Conservation (phyloP, 1,140 invertebrate genomes). For the Mactra quadrangularis region DNA sequence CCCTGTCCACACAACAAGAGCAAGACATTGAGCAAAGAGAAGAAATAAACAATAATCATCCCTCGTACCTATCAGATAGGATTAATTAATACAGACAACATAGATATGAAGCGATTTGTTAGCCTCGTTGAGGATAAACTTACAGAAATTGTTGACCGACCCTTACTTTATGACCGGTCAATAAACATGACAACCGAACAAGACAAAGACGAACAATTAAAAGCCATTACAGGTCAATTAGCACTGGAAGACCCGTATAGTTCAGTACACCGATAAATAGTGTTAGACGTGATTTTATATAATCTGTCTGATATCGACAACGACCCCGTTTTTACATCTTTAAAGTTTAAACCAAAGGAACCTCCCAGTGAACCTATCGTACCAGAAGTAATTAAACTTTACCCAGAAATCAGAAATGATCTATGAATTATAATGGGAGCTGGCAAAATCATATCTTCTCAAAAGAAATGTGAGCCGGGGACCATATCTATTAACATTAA, state of each 20-base stretch:
- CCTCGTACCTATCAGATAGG: conserved; percentile 24
- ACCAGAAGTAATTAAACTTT: no score
- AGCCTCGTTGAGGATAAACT: neutral
- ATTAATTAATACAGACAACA: conserved; percentile 44
- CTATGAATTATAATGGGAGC: no score
- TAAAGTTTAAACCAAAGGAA: no score
- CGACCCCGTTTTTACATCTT: no score
- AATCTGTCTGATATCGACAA: conserved; percentile 40
- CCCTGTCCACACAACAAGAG: neutral
- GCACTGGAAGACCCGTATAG: neutral
- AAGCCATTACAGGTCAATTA: conserved; percentile 16
- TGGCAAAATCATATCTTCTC: no score
- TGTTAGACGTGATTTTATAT: conserved; percentile 56
- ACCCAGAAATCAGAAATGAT: no score
- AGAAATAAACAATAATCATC: conserved; percentile 12
- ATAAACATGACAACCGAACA: conserved; percentile 48
- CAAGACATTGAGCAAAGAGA: neutral
- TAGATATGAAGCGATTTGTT: conserved; percentile 20
- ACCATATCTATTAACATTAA: no score
- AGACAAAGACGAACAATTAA: conserved; percentile 24
- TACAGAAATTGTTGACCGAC: neutral
- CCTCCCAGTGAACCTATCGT: no score
- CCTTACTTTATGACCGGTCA: neutral
- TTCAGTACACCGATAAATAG: conserved; percentile 35
- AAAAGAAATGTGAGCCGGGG: no score